Evolutionary conservation across 1,140 invertebrate species (phyloP).

Genomic region (Neuroterus valhalla): DNA sequence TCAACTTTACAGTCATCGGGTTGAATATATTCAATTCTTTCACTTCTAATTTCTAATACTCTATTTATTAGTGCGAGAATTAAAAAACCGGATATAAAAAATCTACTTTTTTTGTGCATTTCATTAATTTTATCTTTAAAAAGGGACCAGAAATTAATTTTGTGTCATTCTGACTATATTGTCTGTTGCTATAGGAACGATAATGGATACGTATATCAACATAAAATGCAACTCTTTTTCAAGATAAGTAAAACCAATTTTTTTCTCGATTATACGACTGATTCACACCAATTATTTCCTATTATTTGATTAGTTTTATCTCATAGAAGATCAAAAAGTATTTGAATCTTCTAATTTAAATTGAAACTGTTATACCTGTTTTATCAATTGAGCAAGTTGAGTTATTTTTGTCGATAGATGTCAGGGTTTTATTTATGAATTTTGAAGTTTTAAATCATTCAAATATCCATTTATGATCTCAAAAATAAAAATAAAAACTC

Average conservation of each 20-base stretch:
- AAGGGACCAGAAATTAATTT: background rate
- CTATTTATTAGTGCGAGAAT: slow-evolving; percentile 24
- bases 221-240: background rate
- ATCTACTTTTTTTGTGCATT: slow-evolving; percentile 12
- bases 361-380: too few relatives aligned
- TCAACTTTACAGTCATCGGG: slow-evolving; percentile 56
- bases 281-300: too few relatives aligned
- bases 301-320: background rate
- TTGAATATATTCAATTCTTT: slow-evolving; percentile 55
- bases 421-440: too few relatives aligned
- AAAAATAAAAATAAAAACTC: too few relatives aligned
- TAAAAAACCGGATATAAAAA: slow-evolving; percentile 20
- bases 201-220: background rate
- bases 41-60: slow-evolving; percentile 38
- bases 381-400: too few relatives aligned
- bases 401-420: too few relatives aligned
- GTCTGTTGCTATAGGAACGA: slow-evolving; percentile 18
- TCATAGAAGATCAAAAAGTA: background rate
- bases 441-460: too few relatives aligned
- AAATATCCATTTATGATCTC: too few relatives aligned
- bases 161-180: background rate
- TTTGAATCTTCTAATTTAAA: too few relatives aligned
- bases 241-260: background rate
- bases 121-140: background rate
- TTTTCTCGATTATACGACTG: background rate